Evolutionary conservation across 53 echinoderm and acorn worm genomes (phyloP).

Genomic region (Actinopyga echinites): DNA sequence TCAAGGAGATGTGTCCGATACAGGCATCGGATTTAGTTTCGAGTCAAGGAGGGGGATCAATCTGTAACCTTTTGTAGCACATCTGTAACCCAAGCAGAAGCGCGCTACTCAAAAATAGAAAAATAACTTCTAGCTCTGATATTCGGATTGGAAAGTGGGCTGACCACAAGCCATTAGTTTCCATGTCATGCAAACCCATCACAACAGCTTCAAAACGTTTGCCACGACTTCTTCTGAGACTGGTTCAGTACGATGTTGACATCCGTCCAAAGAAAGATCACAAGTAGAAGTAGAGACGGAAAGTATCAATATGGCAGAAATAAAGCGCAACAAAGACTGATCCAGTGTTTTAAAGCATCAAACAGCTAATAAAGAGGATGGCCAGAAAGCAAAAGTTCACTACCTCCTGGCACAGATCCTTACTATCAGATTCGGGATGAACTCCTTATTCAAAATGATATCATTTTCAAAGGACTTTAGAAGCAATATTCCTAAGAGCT

Average conservation of each 20-base stretch:
- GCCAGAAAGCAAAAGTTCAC: slow-evolving; percentile 18
- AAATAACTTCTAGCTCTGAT: slow-evolving; percentile 61
- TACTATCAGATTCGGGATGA: slow-evolving; percentile 60
- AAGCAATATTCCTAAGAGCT: slow-evolving; percentile 45
- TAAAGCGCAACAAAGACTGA: slow-evolving; percentile 2
- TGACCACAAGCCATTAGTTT: slow-evolving; percentile 52
- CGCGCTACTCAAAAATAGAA: slow-evolving; percentile 47
- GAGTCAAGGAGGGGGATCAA: slow-evolving; percentile 62
- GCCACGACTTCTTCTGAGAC: slow-evolving; percentile 47
- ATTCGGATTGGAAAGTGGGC: slow-evolving; percentile 47
- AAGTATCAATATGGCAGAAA: slow-evolving; percentile 17
- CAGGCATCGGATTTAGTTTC: slow-evolving; percentile 60
- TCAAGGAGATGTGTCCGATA: slow-evolving; percentile 70
- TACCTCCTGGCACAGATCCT: slow-evolving; percentile 31
- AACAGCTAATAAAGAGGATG: slow-evolving; percentile 39
- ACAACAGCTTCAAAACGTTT: slow-evolving; percentile 58
- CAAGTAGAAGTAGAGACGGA: slow-evolving; percentile 20
- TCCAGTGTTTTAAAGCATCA: not conserved
- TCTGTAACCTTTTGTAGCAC: slow-evolving; percentile 61
- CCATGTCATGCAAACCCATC: slow-evolving; percentile 56
- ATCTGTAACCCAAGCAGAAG: slow-evolving; percentile 40
- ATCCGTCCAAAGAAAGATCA: slow-evolving; percentile 32
- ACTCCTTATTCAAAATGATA: slow-evolving; percentile 42
- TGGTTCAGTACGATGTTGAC: slow-evolving; percentile 59
- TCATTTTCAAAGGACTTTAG: slow-evolving; percentile 46